Conservation (phyloP, 2,888 invertebrate genomes). For the Meandrusa payeni region DNA sequence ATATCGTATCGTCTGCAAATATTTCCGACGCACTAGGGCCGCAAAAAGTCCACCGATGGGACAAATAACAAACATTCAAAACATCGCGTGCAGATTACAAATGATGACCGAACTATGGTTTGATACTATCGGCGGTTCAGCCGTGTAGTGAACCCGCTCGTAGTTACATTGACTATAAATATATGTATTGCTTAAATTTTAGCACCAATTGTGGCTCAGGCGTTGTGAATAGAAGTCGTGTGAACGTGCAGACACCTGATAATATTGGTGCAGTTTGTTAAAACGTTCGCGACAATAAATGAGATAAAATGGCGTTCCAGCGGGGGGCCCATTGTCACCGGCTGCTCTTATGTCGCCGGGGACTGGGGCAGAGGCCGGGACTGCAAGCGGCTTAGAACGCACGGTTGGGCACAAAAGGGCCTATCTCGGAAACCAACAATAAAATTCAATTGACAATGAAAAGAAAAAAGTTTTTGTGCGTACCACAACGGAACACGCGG, state of each 20-base stretch:
- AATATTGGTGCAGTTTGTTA: constrained; percentile 44
- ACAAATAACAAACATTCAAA: constrained; percentile 36
- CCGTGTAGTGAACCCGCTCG: constrained; percentile 1
- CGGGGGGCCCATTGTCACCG: constrained; percentile 63
- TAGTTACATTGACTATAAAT: too few species aligned
- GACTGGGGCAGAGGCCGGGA: constrained; percentile 43
- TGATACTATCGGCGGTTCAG: constrained; percentile 1
- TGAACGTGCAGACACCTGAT: constrained; percentile 63
- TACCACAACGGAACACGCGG: constrained; percentile 63
- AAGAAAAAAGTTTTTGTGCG: constrained; percentile 52
- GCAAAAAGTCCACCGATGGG: too few species aligned
- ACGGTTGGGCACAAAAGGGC: constrained; percentile 75
- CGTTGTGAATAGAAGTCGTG: constrained; percentile 38
- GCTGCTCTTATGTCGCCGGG: constrained; percentile 59
- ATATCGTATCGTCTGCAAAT: too few species aligned
- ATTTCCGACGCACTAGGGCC: too few species aligned
- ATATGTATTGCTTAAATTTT: too few species aligned
- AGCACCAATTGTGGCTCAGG: too few species aligned
- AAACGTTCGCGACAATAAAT: constrained; percentile 60
- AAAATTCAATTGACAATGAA: constrained; percentile 79
- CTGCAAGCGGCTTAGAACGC: constrained; percentile 75
- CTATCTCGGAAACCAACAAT: constrained; percentile 77
- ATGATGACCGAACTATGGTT: constrained; percentile 7
- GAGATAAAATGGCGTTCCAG: constrained; percentile 64
- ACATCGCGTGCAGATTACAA: constrained; percentile 26